These are phyloP conservation scores for Reticulitermes speratus DNA, from an alignment of 1,140 invertebrate species.

Conservation along the genomic window DNA sequence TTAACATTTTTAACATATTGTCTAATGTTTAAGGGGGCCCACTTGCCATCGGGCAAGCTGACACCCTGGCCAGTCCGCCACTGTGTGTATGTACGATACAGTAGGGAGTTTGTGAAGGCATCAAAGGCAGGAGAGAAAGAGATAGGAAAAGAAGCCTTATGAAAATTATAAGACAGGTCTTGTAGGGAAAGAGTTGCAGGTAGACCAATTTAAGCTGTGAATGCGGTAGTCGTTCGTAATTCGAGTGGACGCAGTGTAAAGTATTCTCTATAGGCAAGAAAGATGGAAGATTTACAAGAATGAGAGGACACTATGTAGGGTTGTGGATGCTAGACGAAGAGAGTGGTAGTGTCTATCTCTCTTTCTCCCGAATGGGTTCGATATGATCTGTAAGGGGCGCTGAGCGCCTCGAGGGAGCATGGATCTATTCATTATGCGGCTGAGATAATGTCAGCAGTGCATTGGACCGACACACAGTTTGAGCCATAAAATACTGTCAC, in stretches of 20 bases:
- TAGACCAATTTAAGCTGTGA: neutral
- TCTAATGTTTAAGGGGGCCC: no score
- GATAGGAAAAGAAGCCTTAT: slow-evolving; percentile 23
- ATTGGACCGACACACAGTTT: neutral
- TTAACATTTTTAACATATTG: no score
- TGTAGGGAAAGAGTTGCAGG: neutral
- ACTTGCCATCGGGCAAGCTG: no score
- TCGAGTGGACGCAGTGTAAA: neutral
- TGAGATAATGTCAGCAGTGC: neutral
- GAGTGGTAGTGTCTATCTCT: no score
- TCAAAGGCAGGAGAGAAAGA: slow-evolving; percentile 27
- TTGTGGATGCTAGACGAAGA: no score
- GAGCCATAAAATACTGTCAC: no score
- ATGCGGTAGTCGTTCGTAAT: neutral
- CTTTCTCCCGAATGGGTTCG: neutral
- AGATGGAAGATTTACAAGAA: neutral
- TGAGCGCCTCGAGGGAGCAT: neutral
- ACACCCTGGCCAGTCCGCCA: no score
- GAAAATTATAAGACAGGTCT: neutral
- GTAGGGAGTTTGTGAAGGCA: no score
- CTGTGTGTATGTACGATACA: no score
- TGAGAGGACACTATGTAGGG: no score
- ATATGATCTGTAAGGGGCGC: neutral
- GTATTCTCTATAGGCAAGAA: neutral
- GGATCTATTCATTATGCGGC: neutral